Conservation (phyloP, 1,140 invertebrate genomes). For the Cataglyphis hispanica region DNA sequence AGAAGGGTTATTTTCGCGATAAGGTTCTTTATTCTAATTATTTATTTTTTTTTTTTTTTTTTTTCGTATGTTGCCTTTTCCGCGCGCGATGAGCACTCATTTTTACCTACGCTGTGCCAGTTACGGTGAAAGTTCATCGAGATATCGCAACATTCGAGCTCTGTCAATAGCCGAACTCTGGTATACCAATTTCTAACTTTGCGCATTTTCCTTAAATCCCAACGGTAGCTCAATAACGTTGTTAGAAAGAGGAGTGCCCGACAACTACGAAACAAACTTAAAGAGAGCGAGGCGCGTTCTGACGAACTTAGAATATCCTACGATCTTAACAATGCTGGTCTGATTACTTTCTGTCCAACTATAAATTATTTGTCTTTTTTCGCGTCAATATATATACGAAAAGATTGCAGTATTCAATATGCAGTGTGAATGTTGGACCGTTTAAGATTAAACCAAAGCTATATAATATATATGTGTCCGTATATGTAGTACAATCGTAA, state of each 20-base stretch:
- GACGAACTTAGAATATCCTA: slow-evolving; percentile 49
- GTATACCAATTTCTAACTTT: slow-evolving; percentile 58
- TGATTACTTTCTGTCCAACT: slow-evolving; percentile 54
- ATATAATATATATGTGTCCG: not conserved
- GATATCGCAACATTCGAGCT: slow-evolving; percentile 54
- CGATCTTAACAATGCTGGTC: slow-evolving; percentile 59
- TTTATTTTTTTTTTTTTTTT: not conserved
- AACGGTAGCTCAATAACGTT: slow-evolving; percentile 52
- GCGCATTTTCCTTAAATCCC: slow-evolving; percentile 57
- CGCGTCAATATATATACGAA: slow-evolving; percentile 2
- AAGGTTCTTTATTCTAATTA: slow-evolving; percentile 57
- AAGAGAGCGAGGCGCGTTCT: slow-evolving; percentile 20
- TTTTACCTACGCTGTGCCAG: slow-evolving; percentile 7
- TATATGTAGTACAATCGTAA: too few species aligned
- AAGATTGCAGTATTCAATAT: slow-evolving; percentile 6
- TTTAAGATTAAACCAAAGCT: not conserved
- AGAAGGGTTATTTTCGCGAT: slow-evolving; percentile 67
- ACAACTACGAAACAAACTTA: slow-evolving; percentile 61
- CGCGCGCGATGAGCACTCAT: slow-evolving; percentile 38
- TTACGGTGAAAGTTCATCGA: slow-evolving; percentile 29
- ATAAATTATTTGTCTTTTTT: slow-evolving; percentile 48
- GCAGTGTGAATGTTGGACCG: not conserved
- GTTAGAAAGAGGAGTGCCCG: slow-evolving; percentile 8
- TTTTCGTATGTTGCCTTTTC: slow-evolving; percentile 17
- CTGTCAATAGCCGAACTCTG: slow-evolving; percentile 31